Evolutionary conservation across 2,888 invertebrate species (phyloP).

Genomic region (Xanthorhoe spadicearia): DNA sequence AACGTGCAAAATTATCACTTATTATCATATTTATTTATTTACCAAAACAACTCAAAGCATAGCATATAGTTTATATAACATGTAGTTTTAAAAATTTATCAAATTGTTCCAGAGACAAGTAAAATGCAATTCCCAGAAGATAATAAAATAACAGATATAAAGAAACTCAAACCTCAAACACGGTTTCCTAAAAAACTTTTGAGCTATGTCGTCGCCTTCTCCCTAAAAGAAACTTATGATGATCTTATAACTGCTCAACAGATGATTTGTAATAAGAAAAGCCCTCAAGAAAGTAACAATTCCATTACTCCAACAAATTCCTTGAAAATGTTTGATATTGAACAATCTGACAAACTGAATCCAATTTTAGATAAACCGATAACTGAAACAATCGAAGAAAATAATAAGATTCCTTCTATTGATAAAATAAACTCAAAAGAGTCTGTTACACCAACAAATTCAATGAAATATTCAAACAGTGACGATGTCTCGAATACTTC

Average conservation of each 20-base stretch:
- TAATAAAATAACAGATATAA: slow-evolving; percentile 19
- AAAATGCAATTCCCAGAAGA: slow-evolving; percentile 45
- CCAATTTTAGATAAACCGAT: slow-evolving; percentile 32
- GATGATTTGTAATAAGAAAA: slow-evolving; percentile 49
- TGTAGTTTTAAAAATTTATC: too few relatives aligned
- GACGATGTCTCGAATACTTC: slow-evolving; percentile 21
- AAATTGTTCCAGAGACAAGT: slow-evolving; percentile 36
- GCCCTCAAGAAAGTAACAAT: slow-evolving; percentile 43
- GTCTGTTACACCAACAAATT: slow-evolving; percentile 22
- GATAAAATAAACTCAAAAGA: slow-evolving; percentile 7
- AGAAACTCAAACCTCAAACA: slow-evolving; percentile 39
- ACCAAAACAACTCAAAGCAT: too few relatives aligned
- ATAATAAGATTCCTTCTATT: background rate
- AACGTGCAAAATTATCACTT: too few relatives aligned
- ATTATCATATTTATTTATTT: too few relatives aligned
- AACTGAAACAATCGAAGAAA: slow-evolving; percentile 33
- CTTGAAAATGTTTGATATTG: slow-evolving; percentile 45
- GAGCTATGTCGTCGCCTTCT: slow-evolving; percentile 55
- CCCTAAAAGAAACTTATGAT: slow-evolving; percentile 54
- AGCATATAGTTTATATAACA: too few relatives aligned
- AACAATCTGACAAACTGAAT: slow-evolving; percentile 33
- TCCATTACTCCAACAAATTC: slow-evolving; percentile 48
- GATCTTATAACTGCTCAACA: slow-evolving; percentile 47
- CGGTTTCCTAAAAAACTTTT: slow-evolving; percentile 45
- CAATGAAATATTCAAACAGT: slow-evolving; percentile 15